A percentile compares a stretch with the other conserved stretches of the same genome.
Conservation (phyloP, 2,888 invertebrate species). For the Papilio gigon region DNA sequence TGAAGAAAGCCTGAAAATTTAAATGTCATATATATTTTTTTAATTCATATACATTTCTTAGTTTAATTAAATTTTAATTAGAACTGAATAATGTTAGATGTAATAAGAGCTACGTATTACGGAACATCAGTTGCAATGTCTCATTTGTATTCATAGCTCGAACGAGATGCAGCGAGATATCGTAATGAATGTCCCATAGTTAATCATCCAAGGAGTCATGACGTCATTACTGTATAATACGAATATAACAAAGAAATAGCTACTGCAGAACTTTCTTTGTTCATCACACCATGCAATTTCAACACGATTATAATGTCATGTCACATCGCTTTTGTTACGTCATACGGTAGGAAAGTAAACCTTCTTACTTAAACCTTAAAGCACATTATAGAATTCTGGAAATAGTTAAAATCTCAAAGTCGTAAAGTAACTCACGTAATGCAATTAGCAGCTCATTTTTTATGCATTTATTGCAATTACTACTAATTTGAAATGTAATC, state of each 20-base stretch:
- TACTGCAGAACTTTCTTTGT: not conserved
- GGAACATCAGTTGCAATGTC: slow-evolving; percentile 6
- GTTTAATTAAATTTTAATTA: slow-evolving; percentile 3
- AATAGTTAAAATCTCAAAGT: no score
- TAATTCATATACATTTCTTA: not conserved
- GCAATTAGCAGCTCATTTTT: no score
- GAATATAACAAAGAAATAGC: slow-evolving; percentile 1
- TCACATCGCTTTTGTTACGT: not conserved
- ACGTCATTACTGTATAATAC: slow-evolving; percentile 19
- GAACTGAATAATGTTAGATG: not conserved
- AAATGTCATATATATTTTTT: not conserved
- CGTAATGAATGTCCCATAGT: slow-evolving; percentile 29
- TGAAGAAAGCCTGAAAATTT: no score
- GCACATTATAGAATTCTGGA: no score
- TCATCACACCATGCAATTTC: not conserved
- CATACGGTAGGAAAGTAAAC: not conserved
- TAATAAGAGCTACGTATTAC: slow-evolving; percentile 9
- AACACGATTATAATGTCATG: not conserved
- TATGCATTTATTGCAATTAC: no score
- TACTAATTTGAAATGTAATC: no score
- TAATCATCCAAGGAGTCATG: slow-evolving; percentile 14
- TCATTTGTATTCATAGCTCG: slow-evolving; percentile 34
- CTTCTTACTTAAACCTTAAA: no score
- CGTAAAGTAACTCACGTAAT: no score
- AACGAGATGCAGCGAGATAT: slow-evolving; percentile 12